phyloP scores from a whole-genome alignment of 2,888 invertebrate genomes.

The Diploptera punctata region DNA sequence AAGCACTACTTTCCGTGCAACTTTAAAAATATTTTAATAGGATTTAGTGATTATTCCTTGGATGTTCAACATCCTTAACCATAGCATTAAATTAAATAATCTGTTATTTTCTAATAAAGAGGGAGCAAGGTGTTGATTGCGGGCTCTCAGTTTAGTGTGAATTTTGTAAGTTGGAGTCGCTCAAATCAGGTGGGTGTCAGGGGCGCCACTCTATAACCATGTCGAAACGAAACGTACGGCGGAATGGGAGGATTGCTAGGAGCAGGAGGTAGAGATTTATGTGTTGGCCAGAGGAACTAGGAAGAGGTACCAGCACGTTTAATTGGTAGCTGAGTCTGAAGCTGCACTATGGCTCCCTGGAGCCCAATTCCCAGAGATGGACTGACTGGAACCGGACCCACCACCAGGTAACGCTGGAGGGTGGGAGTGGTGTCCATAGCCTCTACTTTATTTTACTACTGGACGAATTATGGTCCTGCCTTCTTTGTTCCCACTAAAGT shows the following conservation, averaged over 20 bases:
- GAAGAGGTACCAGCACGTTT: slow-evolving; percentile 28
- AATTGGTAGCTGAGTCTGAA: slow-evolving; percentile 40
- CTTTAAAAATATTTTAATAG: too few relatives aligned
- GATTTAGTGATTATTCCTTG: too few relatives aligned
- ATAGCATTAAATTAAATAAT: too few relatives aligned
- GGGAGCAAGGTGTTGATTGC: slow-evolving; percentile 2
- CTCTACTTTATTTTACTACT: background rate
- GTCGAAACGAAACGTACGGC: slow-evolving; percentile 8
- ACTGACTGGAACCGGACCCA: slow-evolving; percentile 16
- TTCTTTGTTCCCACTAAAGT: too few relatives aligned
- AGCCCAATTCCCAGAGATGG: slow-evolving; percentile 40
- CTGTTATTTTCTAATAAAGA: too few relatives aligned
- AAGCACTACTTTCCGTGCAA: too few relatives aligned
- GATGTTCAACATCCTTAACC: too few relatives aligned
- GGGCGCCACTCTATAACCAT: background rate
- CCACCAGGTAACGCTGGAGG: too few relatives aligned
- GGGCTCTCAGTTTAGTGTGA: background rate
- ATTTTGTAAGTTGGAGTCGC: background rate
- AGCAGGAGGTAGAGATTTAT: slow-evolving; percentile 32
- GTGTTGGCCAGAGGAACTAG: slow-evolving; percentile 30
- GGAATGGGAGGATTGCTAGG: background rate
- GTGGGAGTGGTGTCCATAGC: background rate
- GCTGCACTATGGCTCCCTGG: slow-evolving; percentile 37
- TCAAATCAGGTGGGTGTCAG: too few relatives aligned
- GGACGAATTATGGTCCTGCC: too few relatives aligned